Base-by-base conservation (phyloP, 2,797 vertebrate genomes). In the Podarcis siculus region DNA sequence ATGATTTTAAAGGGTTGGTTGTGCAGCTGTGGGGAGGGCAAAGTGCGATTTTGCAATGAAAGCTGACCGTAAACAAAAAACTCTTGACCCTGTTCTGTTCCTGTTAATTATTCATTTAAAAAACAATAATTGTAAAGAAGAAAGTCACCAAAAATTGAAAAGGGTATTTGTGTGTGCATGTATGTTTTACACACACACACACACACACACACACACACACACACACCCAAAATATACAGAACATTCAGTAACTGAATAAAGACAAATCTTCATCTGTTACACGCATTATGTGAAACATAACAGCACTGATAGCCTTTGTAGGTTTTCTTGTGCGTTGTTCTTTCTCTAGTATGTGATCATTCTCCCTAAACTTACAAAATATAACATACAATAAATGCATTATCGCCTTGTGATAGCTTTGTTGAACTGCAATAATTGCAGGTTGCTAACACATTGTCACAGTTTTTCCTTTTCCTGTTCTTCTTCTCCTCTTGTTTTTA, bases 1-100 rank as follows among this genome's bases (percentile, higher is more conserved):
- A 35, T 82, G 84, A 80, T 78, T 89, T 82, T 77, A 27, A 85
- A 75, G 87, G 82, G 39, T 84, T 92, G 81, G 25, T 39, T 82
- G 8, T 39, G 35, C 13, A 21, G n/a, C n/a, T 77, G 75, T 3
- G 12, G 76, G 42, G 19, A 55, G 30, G 12, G 42, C 88, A 78
- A 90, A 87, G 82, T 86, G 87, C 82, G 82, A 8, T 45, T 89
- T 73, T 86, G 61, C 30, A 90, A 13, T 30, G 15, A 72, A 86
- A 89, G 37, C 61, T 82, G 67, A 71, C 49, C 13, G 45, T 39
- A 82, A 86, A 76, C 8, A 69, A 66, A 35, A 25, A 58, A 39
- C 67, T 21, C 30, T 42, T 42, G 45, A 32, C 23, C 72, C 25
- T 1, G 32, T 30, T 39, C 13, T 72, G 30, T 32, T 72, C 67